Conservation (phyloP, 2,113 vertebrate species). For the Collichthys lucidus region DNA sequence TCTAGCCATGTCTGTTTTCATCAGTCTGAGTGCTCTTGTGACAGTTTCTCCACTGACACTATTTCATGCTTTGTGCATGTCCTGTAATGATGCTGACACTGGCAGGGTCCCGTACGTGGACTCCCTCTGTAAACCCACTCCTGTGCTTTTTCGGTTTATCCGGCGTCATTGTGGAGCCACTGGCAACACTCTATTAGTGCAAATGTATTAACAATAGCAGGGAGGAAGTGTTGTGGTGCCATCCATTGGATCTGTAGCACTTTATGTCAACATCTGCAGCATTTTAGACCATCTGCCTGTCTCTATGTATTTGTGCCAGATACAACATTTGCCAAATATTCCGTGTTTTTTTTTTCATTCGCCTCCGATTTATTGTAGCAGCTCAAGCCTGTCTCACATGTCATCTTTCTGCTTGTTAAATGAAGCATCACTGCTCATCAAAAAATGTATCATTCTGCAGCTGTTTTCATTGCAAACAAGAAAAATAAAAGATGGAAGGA, state of each 20-base stretch:
- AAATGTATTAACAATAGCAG: conserved; percentile 35
- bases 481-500: neutral
- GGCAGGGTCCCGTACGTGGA: conserved; percentile 18
- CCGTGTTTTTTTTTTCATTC: neutral
- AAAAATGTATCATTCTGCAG: neutral
- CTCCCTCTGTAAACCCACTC: conserved; percentile 37
- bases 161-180: conserved; percentile 18
- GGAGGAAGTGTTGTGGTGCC: neutral
- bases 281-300: conserved; percentile 24
- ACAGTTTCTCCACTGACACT: conserved; percentile 42
- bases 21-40: conserved; percentile 52
- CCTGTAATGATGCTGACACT: conserved; percentile 50
- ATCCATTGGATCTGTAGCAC: conserved; percentile 12
- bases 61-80: conserved; percentile 59
- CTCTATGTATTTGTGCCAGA: conserved; percentile 32
- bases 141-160: conserved; percentile 38
- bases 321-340: conserved; percentile 14
- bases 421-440: neutral
- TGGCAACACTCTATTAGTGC: conserved; percentile 4
- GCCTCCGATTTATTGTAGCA: neutral
- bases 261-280: conserved; percentile 52
- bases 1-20: conserved; percentile 40
- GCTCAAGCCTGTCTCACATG: neutral
- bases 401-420: neutral
- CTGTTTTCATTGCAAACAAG: conserved; percentile 4